phyloP scores from a whole-genome alignment of 1,140 invertebrate genomes.

The Asobara japonica region DNA sequence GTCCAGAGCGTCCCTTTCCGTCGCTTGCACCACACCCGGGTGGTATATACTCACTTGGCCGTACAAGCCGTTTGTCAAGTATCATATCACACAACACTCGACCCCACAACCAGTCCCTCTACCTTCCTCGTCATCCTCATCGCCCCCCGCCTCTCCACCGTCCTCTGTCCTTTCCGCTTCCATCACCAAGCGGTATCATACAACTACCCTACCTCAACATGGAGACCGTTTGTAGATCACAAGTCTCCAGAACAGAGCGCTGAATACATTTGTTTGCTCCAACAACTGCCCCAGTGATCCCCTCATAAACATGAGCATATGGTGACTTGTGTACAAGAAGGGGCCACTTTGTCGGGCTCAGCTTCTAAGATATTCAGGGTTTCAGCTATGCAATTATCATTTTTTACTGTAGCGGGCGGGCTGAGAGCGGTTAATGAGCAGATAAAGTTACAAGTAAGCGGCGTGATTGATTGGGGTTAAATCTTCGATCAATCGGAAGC shows the following conservation, averaged over 20 bases:
- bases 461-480: too few species aligned
- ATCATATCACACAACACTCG: slow-evolving; percentile 55
- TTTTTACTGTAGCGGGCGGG: too few species aligned
- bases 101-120: slow-evolving; percentile 40
- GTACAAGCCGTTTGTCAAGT: slow-evolving; percentile 47
- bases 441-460: too few species aligned
- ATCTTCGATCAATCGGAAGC: too few species aligned
- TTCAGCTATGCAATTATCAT: too few species aligned
- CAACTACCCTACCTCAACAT: slow-evolving; percentile 48
- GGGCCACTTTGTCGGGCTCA: too few species aligned
- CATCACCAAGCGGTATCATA: neutral
- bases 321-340: too few species aligned
- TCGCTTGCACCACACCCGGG: neutral
- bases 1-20: slow-evolving; percentile 31
- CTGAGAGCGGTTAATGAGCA: too few species aligned
- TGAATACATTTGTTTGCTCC: slow-evolving; percentile 51
- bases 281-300: neutral
- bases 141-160: neutral
- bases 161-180: neutral
- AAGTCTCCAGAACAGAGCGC: slow-evolving; percentile 24
- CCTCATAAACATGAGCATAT: too few species aligned
- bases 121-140: too few species aligned
- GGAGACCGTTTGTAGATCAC: slow-evolving; percentile 19
- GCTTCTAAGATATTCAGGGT: too few species aligned
- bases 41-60: slow-evolving; percentile 40